phyloP scores from a whole-genome alignment of 1,140 invertebrate genomes.

The Meloidogyne exigua region DNA sequence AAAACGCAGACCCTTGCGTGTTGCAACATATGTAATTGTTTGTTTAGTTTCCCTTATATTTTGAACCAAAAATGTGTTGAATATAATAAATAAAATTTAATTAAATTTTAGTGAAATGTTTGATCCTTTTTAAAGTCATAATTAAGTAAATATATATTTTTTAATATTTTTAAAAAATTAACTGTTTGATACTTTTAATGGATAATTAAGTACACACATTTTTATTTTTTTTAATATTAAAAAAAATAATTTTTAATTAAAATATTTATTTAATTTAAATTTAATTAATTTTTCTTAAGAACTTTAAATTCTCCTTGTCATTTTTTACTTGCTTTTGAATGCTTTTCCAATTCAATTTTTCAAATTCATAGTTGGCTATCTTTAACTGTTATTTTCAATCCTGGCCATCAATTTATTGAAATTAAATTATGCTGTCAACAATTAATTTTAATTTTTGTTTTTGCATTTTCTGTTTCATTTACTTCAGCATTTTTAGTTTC shows the following conservation, averaged over 20 bases:
- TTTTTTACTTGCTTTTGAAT: slow-evolving; percentile 21
- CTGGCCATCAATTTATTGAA: background rate
- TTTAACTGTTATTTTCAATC: background rate
- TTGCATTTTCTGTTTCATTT: slow-evolving; percentile 3
- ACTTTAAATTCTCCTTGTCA: slow-evolving; percentile 15
- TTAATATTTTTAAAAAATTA: too few relatives aligned
- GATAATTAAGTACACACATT: too few relatives aligned
- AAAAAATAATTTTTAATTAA: background rate
- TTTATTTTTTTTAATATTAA: too few relatives aligned
- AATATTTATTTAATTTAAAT: background rate
- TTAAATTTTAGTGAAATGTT: too few relatives aligned
- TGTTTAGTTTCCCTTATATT: too few relatives aligned
- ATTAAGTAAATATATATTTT: too few relatives aligned
- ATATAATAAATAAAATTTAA: too few relatives aligned
- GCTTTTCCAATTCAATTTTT: background rate
- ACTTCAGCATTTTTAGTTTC: slow-evolving; percentile 9
- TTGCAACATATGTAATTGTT: too few relatives aligned
- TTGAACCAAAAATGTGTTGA: too few relatives aligned
- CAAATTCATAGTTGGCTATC: slow-evolving; percentile 4
- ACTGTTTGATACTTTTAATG: too few relatives aligned
- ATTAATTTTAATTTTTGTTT: slow-evolving; percentile 4
- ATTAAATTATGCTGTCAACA: background rate
- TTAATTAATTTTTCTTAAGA: background rate
- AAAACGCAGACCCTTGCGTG: too few relatives aligned
- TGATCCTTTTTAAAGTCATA: too few relatives aligned